These are phyloP conservation scores for Chaunax sp. DNA, from an alignment of 2,797 vertebrate genomes.

Conservation along the genomic window DNA sequence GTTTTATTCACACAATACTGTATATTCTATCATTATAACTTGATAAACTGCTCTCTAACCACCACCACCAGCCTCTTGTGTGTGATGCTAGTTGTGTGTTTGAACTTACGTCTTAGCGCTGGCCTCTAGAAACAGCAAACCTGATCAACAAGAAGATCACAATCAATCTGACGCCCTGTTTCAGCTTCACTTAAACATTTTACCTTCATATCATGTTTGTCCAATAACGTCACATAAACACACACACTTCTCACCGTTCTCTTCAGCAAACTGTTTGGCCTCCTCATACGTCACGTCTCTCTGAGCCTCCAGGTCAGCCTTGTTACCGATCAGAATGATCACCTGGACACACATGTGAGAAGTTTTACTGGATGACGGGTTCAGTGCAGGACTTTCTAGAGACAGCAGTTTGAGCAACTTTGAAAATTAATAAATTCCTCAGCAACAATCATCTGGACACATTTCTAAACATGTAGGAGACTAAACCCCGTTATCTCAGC, in stretches of 20 bases:
- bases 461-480: too few species aligned
- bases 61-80: neutral
- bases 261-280: conserved; percentile 98
- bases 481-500: too few species aligned
- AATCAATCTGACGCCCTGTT: neutral
- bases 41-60: too few species aligned
- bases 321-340: conserved; percentile 98
- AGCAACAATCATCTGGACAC: too few species aligned
- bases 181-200: neutral
- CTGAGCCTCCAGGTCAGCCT: conserved; percentile 97
- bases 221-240: neutral
- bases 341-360: conserved; percentile 80
- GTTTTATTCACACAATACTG: too few species aligned
- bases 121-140: conserved; percentile 96
- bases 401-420: neutral
- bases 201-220: too few species aligned
- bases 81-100: neutral
- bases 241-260: conserved; percentile 88
- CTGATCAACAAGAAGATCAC: conserved; percentile 69
- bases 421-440: too few species aligned
- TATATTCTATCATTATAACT: too few species aligned
- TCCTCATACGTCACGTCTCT: conserved; percentile 98
- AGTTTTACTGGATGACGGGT: neutral
- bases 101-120: conserved; percentile 97
- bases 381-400: too few species aligned